Base-by-base conservation (phyloP, 2,888 invertebrate species). In the Acanthosepion esculentum region DNA sequence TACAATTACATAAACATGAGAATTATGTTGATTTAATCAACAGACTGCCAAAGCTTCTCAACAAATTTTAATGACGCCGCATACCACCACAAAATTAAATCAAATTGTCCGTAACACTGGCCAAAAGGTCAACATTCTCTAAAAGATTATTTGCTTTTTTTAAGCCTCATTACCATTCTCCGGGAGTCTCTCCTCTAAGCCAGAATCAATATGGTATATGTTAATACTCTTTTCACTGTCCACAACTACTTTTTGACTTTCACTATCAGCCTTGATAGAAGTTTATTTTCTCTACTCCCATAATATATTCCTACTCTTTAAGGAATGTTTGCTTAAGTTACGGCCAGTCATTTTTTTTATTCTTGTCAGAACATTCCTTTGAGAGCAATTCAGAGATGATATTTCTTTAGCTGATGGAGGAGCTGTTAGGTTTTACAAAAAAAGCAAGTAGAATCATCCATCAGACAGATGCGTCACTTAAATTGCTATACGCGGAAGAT, bases 81-180 rank as follows among this genome's bases (percentile, higher is more conserved):
- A 78, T 78, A 78, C 78, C 78, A 78, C n/a, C 33, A 78, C 78
- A 78, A 78, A 78, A 78, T 78, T 78, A 78, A 78, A 78, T 33
- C n/a, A 78, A 78, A 78, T 78, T 12, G 78, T n/a, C 78, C 78
- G 78, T 78, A 78, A 78, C 29, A 78, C n/a, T n/a, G n/a, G n/a
- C 78, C 78, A 1, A 33, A 78, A 78, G n/a, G 78, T n/a, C 78
- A 78, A n/a, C n/a, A n/a, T 78, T 78, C 78, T 78, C 12, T 18
- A 78, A 78, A n/a, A n/a, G 12, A 78, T 78, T 33, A 78, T 78
- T 78, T 78, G 78, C 78, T 78, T n/a, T 10, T 78, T n/a, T 12
- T n/a, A 78, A 78, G 78, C 78, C 78, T 78, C 78, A 78, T 78
- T 78, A 78, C 12, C 78, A 33, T 78, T 78, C 33, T 78, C 78